phyloP scores from a whole-genome alignment of 2,888 invertebrate genomes.

The Drosophila gaucha region DNA sequence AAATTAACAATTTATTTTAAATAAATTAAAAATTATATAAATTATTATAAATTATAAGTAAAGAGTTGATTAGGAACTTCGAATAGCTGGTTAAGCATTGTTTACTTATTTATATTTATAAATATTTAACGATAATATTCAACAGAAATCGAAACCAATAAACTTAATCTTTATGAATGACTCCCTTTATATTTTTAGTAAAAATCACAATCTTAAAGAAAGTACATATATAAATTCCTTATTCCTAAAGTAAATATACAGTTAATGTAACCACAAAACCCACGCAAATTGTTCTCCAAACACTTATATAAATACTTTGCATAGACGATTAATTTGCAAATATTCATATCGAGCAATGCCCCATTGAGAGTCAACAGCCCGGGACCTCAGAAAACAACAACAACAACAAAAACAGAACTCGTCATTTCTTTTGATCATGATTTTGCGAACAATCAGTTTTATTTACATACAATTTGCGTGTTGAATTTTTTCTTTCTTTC shows the following conservation, averaged over 20 bases:
- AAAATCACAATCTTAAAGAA: background rate
- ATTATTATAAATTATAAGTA: too few relatives aligned
- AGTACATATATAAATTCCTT: background rate
- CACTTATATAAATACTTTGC: background rate
- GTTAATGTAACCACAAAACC: slow-evolving; percentile 5
- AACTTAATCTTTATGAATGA: too few relatives aligned
- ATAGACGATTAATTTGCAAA: slow-evolving; percentile 25
- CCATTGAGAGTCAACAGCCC: slow-evolving; percentile 32
- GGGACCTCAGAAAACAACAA: background rate
- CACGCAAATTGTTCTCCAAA: slow-evolving; percentile 8
- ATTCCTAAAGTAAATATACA: background rate
- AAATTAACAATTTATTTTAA: too few relatives aligned
- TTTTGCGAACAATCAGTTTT: slow-evolving; percentile 17
- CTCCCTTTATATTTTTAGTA: too few relatives aligned
- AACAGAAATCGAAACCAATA: too few relatives aligned
- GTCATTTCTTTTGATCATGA: slow-evolving; percentile 19
- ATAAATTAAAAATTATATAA: too few relatives aligned
- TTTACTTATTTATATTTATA: too few relatives aligned
- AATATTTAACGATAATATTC: too few relatives aligned
- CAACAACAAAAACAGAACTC: background rate
- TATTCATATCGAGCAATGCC: slow-evolving; percentile 23
- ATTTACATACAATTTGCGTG: slow-evolving; percentile 31
- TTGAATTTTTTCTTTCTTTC: background rate
- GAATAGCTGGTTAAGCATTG: too few relatives aligned
- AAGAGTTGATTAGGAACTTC: too few relatives aligned